These are phyloP conservation scores for Trachelus tabidus DNA, from an alignment of 2,888 invertebrate genomes.

Conservation along the genomic window DNA sequence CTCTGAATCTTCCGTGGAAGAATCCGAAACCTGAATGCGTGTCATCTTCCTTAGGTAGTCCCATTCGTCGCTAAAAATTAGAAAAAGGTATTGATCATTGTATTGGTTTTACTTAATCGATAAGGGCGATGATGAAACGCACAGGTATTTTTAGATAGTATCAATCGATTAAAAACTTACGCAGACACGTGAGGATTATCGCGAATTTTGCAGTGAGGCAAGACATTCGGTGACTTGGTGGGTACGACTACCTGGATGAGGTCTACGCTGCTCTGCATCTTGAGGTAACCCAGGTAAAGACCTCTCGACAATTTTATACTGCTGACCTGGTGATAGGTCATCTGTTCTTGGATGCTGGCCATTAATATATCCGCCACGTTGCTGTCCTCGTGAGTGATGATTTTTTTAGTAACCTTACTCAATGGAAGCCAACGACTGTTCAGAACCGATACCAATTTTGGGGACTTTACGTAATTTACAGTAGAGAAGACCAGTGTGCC, in stretches of 20 bases:
- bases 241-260: conserved; percentile 94
- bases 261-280: conserved; percentile 96
- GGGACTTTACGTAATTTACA: conserved; percentile 82
- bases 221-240: conserved; percentile 90
- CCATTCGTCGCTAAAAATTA: conserved; percentile 89
- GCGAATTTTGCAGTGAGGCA: conserved; percentile 92
- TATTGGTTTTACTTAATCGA: neutral
- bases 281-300: conserved; percentile 94
- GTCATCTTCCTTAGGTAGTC: conserved; percentile 78
- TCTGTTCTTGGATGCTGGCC: conserved; percentile 87
- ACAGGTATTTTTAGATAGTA: neutral
- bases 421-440: conserved; percentile 94
- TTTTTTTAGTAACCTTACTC: conserved; percentile 84
- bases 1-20: conserved; percentile 56
- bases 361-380: conserved; percentile 86
- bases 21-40: conserved; percentile 61
- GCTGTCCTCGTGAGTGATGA: conserved; percentile 78
- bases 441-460: conserved; percentile 87
- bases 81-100: neutral
- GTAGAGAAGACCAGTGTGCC: conserved; percentile 93
- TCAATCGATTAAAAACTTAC: conserved; percentile 69
- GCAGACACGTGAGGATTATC: conserved; percentile 96
- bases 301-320: conserved; percentile 86
- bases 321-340: conserved; percentile 81
- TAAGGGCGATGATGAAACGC: neutral